These are phyloP conservation scores for Drosophila atroscutellata DNA, from an alignment of 2,888 invertebrate species.

Conservation along the genomic window DNA sequence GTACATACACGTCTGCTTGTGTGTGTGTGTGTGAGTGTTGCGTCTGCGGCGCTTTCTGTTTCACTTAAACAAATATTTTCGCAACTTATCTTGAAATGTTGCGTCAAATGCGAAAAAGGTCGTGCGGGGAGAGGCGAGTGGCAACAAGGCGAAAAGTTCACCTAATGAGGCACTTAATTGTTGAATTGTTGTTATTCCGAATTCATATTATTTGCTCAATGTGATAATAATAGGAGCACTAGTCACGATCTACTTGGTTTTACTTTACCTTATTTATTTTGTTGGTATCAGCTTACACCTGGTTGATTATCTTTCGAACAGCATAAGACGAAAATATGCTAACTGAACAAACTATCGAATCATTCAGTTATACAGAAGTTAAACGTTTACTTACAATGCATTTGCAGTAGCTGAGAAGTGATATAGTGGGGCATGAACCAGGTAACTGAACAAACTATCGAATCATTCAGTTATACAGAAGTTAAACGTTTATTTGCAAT, in stretches of 20 bases:
- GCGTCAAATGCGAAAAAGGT: constrained; percentile 62
- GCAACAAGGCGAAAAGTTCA: constrained; percentile 22
- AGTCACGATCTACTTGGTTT: not conserved
- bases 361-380: not conserved
- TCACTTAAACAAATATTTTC: constrained; percentile 74
- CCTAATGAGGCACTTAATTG: constrained; percentile 50
- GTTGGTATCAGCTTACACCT: not conserved
- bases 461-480: not conserved
- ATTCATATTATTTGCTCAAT: constrained; percentile 24
- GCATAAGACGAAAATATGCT: too few relatives aligned
- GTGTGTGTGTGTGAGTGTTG: constrained; percentile 2
- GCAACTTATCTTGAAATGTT: constrained; percentile 71
- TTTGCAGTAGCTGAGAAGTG: constrained; percentile 1
- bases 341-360: constrained; percentile 11
- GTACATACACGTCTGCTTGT: not conserved
- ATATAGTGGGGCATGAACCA: constrained; percentile 11
- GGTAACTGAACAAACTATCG: constrained; percentile 4
- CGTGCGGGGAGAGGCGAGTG: not conserved
- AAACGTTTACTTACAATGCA: constrained; percentile 6
- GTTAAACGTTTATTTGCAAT: constrained; percentile 2
- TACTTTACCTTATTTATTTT: not conserved
- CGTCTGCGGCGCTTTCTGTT: constrained; percentile 69
- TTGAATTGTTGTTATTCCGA: constrained; percentile 4
- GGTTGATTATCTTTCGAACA: not conserved
- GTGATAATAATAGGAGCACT: constrained; percentile 7